phyloP scores from a whole-genome alignment of 2,888 invertebrate genomes.

The Nephrotoma guestfalica region DNA sequence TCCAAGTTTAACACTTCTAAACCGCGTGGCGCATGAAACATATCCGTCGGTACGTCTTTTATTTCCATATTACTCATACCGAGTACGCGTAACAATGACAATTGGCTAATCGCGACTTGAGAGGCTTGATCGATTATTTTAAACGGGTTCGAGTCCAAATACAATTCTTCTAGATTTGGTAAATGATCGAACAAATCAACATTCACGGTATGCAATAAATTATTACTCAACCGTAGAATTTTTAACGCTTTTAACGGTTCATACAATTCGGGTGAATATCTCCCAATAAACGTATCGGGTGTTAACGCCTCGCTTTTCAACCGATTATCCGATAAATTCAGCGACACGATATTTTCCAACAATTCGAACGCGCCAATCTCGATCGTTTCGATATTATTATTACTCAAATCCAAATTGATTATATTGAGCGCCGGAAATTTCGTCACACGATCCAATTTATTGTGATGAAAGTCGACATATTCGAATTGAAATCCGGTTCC shows the following conservation, averaged over 20 bases:
- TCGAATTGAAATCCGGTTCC: constrained; percentile 16
- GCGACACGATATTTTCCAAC: constrained; percentile 41
- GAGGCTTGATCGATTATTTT: constrained; percentile 47
- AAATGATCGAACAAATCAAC: constrained; percentile 63
- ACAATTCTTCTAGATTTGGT: constrained; percentile 47
- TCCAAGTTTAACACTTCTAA: constrained; percentile 51
- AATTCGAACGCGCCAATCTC: constrained; percentile 45
- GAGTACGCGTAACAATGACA: constrained; percentile 39
- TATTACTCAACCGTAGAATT: constrained; percentile 43
- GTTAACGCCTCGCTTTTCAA: constrained; percentile 41
- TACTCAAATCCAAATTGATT: constrained; percentile 42
- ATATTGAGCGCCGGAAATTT: constrained; percentile 25
- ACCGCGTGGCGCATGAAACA: constrained; percentile 51
- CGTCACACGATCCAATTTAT: constrained; percentile 18
- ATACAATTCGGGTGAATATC: constrained; percentile 18
- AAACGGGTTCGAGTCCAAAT: constrained; percentile 61
- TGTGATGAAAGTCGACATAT: constrained; percentile 23
- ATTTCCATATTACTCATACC: constrained; percentile 54
- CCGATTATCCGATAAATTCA: constrained; percentile 57
- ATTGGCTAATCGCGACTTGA: constrained; percentile 46
- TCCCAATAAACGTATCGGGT: constrained; percentile 51
- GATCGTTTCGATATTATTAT: constrained; percentile 48
- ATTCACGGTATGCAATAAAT: constrained; percentile 53
- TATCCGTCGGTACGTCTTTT: constrained; percentile 42
- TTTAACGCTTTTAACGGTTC: constrained; percentile 20